Evolutionary conservation across 1,140 invertebrate species (phyloP).

Genomic region (Pseudomyrmex concolor): DNA sequence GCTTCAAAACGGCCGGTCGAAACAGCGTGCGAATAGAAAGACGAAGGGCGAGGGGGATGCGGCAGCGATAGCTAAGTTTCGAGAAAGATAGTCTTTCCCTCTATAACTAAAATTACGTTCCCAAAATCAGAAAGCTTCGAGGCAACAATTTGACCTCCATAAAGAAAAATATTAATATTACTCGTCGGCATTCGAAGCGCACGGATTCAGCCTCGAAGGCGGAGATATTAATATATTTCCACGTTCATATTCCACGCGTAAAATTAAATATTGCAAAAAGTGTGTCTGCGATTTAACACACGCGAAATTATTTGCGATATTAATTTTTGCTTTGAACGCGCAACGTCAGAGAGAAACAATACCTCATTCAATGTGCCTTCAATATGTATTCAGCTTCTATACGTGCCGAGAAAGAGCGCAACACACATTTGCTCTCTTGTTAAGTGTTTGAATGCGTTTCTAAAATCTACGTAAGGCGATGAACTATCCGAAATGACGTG

Average conservation of each 20-base stretch:
- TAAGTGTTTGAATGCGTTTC: background rate
- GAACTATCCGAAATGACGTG: no score
- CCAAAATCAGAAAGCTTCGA: slow-evolving; percentile 40
- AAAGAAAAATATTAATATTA: slow-evolving; percentile 28
- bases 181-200: background rate
- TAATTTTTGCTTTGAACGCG: background rate
- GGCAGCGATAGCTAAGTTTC: slow-evolving; percentile 65
- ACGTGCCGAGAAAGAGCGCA: background rate
- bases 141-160: slow-evolving; percentile 30
- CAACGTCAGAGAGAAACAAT: background rate
- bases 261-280: background rate
- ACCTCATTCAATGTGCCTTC: background rate
- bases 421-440: background rate
- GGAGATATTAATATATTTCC: background rate
- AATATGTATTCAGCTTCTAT: no score
- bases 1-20: slow-evolving; percentile 61
- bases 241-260: background rate
- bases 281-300: background rate
- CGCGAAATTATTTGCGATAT: background rate
- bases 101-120: slow-evolving; percentile 41
- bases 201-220: background rate
- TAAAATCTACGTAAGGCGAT: background rate
- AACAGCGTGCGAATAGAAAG: slow-evolving; percentile 65
- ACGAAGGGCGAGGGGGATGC: slow-evolving; percentile 23
- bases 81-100: slow-evolving; percentile 28